phyloP scores from a whole-genome alignment of 2,113 vertebrate genomes.

The Typhlomys cinereus region DNA sequence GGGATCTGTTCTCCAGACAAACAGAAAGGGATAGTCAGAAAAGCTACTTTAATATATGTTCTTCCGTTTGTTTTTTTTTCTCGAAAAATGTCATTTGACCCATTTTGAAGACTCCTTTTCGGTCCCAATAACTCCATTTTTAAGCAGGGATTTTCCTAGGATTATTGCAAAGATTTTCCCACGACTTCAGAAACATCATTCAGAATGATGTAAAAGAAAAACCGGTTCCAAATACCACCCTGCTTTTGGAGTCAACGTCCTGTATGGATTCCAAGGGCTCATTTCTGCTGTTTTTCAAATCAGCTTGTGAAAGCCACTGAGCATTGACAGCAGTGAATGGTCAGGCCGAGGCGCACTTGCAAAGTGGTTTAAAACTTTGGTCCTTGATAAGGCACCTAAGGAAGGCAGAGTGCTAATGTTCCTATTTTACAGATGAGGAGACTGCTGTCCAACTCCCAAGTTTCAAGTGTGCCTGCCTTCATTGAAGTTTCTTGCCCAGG shows the following conservation, averaged over 20 bases:
- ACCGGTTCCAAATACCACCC: background rate
- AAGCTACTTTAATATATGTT: constrained; percentile 49
- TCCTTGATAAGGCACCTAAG: background rate
- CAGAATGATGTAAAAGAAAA: constrained; percentile 15
- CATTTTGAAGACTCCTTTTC: constrained; percentile 7
- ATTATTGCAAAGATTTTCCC: constrained; percentile 40
- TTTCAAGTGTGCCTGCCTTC: background rate
- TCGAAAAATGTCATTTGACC: constrained; percentile 45
- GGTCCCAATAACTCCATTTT: constrained; percentile 24
- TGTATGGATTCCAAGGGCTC: background rate
- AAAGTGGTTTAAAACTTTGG: constrained; percentile 9
- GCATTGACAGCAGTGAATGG: background rate
- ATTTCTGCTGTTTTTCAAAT: constrained; percentile 12
- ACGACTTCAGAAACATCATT: constrained; percentile 41
- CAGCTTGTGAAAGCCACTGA: background rate
- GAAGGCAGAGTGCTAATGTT: background rate
- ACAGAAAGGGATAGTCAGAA: constrained; percentile 11
- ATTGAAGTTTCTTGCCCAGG: background rate
- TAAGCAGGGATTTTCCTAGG: constrained; percentile 40
- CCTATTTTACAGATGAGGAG: background rate
- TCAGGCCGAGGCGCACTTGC: background rate
- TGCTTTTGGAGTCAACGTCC: background rate
- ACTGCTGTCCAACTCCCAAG: background rate
- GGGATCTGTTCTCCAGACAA: constrained; percentile 37
- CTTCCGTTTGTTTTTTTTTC: constrained; percentile 30